phyloP scores from a whole-genome alignment of 1,140 invertebrate species.

The Drosophila nigromelanica region DNA sequence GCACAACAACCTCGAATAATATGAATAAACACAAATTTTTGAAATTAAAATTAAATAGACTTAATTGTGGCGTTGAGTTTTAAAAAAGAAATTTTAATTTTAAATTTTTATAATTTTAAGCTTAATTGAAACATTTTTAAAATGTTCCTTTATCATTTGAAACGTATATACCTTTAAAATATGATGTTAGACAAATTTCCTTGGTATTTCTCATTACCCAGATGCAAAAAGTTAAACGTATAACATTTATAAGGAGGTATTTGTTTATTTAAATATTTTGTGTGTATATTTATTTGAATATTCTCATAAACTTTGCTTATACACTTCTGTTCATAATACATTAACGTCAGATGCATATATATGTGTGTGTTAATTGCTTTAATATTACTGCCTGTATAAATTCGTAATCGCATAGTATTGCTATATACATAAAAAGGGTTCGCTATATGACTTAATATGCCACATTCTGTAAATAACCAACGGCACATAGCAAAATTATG shows the following conservation, averaged over 20 bases:
- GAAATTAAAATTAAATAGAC: background rate
- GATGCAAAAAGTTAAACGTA: no score
- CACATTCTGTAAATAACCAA: constrained; percentile 23
- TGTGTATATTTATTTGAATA: constrained; percentile 32
- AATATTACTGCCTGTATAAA: constrained; percentile 37
- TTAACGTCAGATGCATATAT: constrained; percentile 9
- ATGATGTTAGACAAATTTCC: no score
- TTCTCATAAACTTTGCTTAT: constrained; percentile 19
- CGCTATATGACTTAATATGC: constrained; percentile 14
- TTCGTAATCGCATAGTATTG: constrained; percentile 38
- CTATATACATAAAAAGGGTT: constrained; percentile 21
- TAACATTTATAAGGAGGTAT: constrained; percentile 1
- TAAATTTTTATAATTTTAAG: no score
- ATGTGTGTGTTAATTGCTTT: background rate
- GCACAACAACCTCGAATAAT: constrained; percentile 1
- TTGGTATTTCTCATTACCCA: no score
- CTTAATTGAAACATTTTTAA: no score
- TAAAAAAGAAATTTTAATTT: no score
- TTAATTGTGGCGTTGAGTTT: background rate
- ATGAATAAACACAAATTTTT: constrained; percentile 1
- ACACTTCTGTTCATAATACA: constrained; percentile 15
- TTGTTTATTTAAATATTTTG: constrained; percentile 15
- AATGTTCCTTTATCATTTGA: no score
- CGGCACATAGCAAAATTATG: constrained; percentile 1
- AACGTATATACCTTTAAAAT: no score